Conservation (phyloP, 1,140 invertebrate species). For the Batillaria attramentaria region DNA sequence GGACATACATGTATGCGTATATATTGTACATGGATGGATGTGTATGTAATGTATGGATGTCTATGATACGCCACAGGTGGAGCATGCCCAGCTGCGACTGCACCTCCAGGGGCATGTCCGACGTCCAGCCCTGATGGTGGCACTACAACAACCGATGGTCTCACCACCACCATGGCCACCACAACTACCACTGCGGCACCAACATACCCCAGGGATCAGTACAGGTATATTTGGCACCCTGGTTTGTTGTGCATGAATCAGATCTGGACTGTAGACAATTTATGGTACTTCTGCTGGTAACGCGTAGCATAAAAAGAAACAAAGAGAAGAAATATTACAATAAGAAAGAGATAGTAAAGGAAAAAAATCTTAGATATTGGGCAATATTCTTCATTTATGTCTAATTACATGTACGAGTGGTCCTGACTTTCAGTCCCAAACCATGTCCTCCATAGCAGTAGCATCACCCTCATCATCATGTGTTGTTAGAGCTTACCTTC, state of each 20-base stretch:
- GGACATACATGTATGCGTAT: too few relatives aligned
- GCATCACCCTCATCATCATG: too few relatives aligned
- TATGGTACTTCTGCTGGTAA: neutral
- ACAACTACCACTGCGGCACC: neutral
- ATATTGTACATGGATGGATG: neutral
- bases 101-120: neutral
- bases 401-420: too few relatives aligned
- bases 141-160: neutral
- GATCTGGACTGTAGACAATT: neutral
- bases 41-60: neutral
- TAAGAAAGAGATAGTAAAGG: constrained; percentile 22
- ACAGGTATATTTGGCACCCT: neutral
- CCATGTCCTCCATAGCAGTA: too few relatives aligned
- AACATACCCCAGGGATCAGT: neutral
- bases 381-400: too few relatives aligned
- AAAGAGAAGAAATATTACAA: neutral
- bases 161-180: neutral
- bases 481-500: too few relatives aligned
- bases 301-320: neutral
- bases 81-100: neutral
- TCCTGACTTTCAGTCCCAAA: too few relatives aligned
- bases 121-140: neutral
- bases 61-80: neutral
- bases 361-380: neutral
- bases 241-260: neutral